Evolutionary conservation across 2,113 vertebrate species (phyloP).

Genomic region (Melanerpes aurifrons): DNA sequence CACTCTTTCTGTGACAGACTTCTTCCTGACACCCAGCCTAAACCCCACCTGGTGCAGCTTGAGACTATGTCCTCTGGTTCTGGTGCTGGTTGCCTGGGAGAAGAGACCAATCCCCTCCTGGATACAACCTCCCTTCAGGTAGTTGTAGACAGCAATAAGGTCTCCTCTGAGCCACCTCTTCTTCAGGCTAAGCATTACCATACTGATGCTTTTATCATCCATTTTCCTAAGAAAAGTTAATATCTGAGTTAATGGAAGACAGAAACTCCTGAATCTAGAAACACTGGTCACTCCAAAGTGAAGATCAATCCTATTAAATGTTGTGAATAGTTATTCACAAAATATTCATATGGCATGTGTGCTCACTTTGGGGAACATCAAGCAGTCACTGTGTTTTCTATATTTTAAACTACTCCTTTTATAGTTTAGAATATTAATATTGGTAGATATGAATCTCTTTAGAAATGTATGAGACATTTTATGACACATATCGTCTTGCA

Average conservation of each 20-base stretch:
- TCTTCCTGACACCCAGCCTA: too few species aligned
- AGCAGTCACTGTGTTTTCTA: neutral
- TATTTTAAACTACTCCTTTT: neutral
- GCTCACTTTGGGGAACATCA: neutral
- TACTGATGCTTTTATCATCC: neutral
- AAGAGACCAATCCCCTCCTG: too few species aligned
- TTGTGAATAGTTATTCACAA: neutral
- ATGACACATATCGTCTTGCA: neutral
- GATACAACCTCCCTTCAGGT: too few species aligned
- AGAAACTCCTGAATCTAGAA: neutral
- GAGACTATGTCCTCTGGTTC: too few species aligned
- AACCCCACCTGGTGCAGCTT: too few species aligned
- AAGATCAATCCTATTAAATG: neutral
- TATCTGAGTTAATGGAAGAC: constrained; percentile 8
- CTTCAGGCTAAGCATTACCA: neutral
- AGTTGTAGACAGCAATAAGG: too few species aligned
- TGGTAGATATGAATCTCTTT: neutral
- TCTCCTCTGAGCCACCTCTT: too few species aligned
- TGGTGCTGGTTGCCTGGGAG: too few species aligned
- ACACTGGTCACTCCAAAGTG: constrained; percentile 9
- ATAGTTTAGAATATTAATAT: neutral
- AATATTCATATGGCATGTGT: neutral
- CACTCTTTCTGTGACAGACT: too few species aligned
- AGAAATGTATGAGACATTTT: neutral
- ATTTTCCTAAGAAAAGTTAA: constrained; percentile 35